phyloP scores from a whole-genome alignment of 2,888 invertebrate genomes.

The Habroteleia sp. region DNA sequence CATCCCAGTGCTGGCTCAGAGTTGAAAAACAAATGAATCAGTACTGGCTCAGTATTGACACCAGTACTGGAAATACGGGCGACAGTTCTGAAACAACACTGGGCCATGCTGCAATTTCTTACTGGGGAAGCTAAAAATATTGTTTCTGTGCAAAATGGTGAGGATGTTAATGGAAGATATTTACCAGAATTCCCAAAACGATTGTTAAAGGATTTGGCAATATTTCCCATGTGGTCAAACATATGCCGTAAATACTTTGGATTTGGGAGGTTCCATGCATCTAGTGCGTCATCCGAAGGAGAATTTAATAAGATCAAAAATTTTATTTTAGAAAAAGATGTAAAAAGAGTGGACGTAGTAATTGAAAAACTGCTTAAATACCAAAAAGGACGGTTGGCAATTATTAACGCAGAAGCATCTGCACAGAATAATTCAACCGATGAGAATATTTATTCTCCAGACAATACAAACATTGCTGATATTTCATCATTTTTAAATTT shows the following conservation, averaged over 20 bases:
- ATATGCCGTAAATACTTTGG: conserved; percentile 20
- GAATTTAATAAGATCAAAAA: conserved; percentile 54
- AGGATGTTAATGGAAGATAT: conserved; percentile 25
- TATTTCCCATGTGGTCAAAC: conserved; percentile 41
- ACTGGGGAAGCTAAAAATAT: too few species aligned
- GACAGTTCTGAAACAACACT: too few species aligned
- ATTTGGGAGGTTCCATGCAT: conserved; percentile 33
- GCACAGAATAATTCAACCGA: too few species aligned
- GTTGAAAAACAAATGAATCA: too few species aligned
- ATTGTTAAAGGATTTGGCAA: conserved; percentile 22
- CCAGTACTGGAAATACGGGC: too few species aligned
- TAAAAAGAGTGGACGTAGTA: conserved; percentile 28
- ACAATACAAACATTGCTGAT: not conserved
- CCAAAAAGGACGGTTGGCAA: not conserved
- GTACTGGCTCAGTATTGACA: too few species aligned
- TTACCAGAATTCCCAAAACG: conserved; percentile 17
- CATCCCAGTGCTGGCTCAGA: too few species aligned
- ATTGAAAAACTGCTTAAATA: conserved; percentile 15
- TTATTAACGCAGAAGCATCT: too few species aligned
- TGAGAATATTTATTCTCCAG: not conserved
- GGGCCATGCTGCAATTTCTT: too few species aligned
- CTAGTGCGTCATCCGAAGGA: conserved; percentile 40
- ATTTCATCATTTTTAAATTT: too few species aligned
- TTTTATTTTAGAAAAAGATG: conserved; percentile 10
- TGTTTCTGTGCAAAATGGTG: conserved; percentile 1